These are phyloP conservation scores for Hoplias malabaricus DNA, from an alignment of 2,113 vertebrate species.

Conservation along the genomic window DNA sequence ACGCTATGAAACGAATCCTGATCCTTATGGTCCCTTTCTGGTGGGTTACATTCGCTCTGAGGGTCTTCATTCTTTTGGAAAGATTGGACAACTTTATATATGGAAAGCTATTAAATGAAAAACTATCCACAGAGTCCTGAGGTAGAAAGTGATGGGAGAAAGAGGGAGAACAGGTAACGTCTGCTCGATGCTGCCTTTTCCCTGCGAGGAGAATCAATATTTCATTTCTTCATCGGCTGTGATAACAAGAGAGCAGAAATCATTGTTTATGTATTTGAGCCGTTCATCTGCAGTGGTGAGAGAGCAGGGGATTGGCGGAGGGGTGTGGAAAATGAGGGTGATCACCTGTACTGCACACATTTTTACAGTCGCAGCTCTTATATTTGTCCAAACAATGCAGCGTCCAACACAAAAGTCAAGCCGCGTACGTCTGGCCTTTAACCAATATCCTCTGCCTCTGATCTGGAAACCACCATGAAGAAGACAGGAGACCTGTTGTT, in stretches of 20 bases:
- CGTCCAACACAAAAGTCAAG: background rate
- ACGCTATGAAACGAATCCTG: conserved; percentile 23
- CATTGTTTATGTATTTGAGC: conserved; percentile 62
- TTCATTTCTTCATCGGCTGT: conserved; percentile 74
- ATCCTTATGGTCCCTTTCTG: conserved; percentile 10
- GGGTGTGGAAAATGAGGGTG: conserved; percentile 10
- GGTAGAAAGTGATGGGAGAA: conserved; percentile 27
- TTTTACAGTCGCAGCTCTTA: background rate
- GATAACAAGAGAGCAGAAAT: conserved; percentile 67
- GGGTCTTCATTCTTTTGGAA: conserved; percentile 8
- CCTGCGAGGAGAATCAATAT: conserved; percentile 67
- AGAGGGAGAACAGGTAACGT: conserved; percentile 60
- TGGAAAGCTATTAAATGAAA: conserved; percentile 38
- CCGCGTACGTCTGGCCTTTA: conserved; percentile 22
- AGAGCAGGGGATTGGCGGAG: conserved; percentile 10
- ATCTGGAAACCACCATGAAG: background rate
- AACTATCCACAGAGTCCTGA: conserved; percentile 37
- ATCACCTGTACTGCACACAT: conserved; percentile 1
- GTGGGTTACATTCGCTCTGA: background rate
- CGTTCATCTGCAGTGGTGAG: conserved; percentile 25
- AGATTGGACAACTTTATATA: conserved; percentile 19
- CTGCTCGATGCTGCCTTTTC: conserved; percentile 47
- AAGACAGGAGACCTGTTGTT: no score
- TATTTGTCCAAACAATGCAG: conserved; percentile 1
- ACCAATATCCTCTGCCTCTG: background rate